Base-by-base conservation (phyloP, 2,797 vertebrate species). In the Tokudaia tokunoshimensis region DNA sequence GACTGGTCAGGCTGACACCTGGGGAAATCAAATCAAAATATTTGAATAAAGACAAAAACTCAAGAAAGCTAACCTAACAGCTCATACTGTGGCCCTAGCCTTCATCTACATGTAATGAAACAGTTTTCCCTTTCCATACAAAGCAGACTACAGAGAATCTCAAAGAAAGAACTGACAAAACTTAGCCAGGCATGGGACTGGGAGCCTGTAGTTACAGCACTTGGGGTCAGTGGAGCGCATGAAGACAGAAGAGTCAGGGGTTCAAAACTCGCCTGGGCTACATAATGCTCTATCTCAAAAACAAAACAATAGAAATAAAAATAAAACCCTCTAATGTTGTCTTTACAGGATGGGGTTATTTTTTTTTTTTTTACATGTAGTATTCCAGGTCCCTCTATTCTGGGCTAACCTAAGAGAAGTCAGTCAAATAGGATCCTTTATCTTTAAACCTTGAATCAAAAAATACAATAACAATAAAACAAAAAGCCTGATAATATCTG, bases 321-420 rank as follows among this genome's bases (percentile, higher is more conserved):
- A 67, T 14, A 65, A 67, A 67, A 70, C 20, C 31, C 74, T 88
- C 2, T 41, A 76, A 95, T 47, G 15, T 75, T 79, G 61, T 22
- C 61, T 94, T 94, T 55, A 47, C 41, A 89, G 91, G 84, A 74
- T 70, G 37, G 91, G 50, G 87, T 80, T 52, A 52, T 52, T 11
- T 41, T 2, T 75, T 17, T 52, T 55, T 61, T 61, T 61, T 57
- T 59, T 59, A 6, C 19, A 65, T 87, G 10, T 20, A 50, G 57
- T 92, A 72, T 76, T 26, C 26, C 55, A 63, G 81, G 72, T 86
- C n/a, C 91, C 31, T 72, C 91, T 87, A 78, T 88, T 96, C 29
- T 75, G 12, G 63, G 81, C n/a, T 88, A 90, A 89, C 14, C 12
- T 70, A 89, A 93, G 20, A 93, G 34, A 59, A 59, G 37, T 74